These are phyloP conservation scores for Aproaerema taeniolella DNA, from an alignment of 2,888 invertebrate species.

Conservation along the genomic window DNA sequence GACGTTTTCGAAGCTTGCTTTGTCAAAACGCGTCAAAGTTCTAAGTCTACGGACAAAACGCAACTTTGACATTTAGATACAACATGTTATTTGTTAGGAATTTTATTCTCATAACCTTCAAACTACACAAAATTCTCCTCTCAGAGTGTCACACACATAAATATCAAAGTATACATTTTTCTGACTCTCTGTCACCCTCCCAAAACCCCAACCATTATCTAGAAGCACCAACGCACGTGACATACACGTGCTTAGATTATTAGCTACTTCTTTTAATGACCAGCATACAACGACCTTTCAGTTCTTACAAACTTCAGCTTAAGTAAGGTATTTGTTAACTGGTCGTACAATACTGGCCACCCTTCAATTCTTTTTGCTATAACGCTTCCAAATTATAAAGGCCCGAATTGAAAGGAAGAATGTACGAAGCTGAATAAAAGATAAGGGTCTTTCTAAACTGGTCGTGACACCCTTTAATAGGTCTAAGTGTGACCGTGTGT, in stretches of 20 bases:
- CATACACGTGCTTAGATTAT: conserved; percentile 31
- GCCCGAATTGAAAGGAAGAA: too few relatives aligned
- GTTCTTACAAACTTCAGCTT: neutral
- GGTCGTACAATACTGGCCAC: neutral
- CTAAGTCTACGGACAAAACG: too few relatives aligned
- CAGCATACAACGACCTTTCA: neutral
- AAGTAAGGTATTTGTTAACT: neutral
- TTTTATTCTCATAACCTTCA: too few relatives aligned
- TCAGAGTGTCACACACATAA: too few relatives aligned
- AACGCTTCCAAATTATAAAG: neutral
- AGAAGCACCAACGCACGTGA: conserved; percentile 30
- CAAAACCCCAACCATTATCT: conserved; percentile 26
- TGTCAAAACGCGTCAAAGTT: too few relatives aligned
- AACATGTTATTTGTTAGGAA: too few relatives aligned
- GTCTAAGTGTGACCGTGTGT: neutral
- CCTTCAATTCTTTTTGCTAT: neutral
- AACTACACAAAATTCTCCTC: too few relatives aligned
- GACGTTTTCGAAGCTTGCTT: too few relatives aligned
- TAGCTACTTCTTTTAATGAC: conserved; percentile 20
- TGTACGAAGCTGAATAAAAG: too few relatives aligned
- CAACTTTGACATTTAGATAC: too few relatives aligned
- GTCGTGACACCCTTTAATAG: neutral
- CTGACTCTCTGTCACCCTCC: conserved; percentile 13
- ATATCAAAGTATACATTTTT: too few relatives aligned
- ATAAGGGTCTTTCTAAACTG: neutral